phyloP scores from a whole-genome alignment of 2,888 invertebrate genomes.

The Hemithea aestivaria region DNA sequence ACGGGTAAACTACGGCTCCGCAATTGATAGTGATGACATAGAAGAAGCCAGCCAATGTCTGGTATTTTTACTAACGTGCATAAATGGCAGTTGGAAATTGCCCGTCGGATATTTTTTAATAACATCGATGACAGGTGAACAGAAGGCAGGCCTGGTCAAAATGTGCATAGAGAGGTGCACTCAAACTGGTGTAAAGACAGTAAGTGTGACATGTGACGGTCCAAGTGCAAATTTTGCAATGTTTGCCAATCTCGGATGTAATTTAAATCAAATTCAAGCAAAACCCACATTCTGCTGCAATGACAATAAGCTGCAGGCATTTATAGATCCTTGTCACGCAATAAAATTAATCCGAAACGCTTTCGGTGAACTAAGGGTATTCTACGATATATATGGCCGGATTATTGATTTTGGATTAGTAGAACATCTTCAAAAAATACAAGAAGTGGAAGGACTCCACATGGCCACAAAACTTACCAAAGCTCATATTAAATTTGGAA shows the following conservation, averaged over 20 bases:
- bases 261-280: background rate
- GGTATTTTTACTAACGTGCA: background rate
- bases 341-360: slow-evolving; percentile 21
- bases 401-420: too few relatives aligned
- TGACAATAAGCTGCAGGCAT: background rate
- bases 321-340: slow-evolving; percentile 20
- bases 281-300: background rate
- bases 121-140: too few relatives aligned
- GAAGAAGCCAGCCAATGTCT: slow-evolving; percentile 3
- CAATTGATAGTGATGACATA: background rate
- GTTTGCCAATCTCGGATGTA: background rate
- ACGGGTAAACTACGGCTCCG: background rate
- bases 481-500: slow-evolving; percentile 9
- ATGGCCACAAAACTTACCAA: slow-evolving; percentile 12
- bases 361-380: slow-evolving; percentile 14
- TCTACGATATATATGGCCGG: too few relatives aligned
- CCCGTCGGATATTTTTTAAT: too few relatives aligned
- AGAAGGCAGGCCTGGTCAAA: too few relatives aligned
- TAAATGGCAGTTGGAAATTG: background rate
- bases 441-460: background rate
- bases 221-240: slow-evolving; percentile 5
- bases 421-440: background rate
- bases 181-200: background rate
- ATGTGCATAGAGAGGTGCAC: too few relatives aligned
- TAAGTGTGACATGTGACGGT: slow-evolving; percentile 4